These are phyloP conservation scores for Molorchus minor DNA, from an alignment of 2,888 invertebrate species.

Conservation along the genomic window DNA sequence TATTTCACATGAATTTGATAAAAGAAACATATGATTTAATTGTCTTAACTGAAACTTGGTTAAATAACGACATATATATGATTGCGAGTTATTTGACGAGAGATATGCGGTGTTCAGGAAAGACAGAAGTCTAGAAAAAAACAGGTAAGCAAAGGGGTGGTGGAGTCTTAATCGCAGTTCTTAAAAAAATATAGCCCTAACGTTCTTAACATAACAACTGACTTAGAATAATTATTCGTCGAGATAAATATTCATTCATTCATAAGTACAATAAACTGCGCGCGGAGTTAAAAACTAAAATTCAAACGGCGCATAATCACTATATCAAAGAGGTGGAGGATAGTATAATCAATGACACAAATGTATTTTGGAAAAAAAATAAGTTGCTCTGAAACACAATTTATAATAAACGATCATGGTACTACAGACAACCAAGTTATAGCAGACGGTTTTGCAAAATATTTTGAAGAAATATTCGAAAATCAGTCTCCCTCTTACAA, in stretches of 20 bases:
- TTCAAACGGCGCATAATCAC: not conserved
- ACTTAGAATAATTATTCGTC: not conserved
- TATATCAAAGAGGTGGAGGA: conserved; percentile 10
- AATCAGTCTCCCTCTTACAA: not conserved
- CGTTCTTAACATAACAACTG: too few relatives aligned
- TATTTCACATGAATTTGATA: not conserved
- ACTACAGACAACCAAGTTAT: not conserved
- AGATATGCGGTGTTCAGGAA: conserved; percentile 1
- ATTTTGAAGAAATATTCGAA: not conserved
- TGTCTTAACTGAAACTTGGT: too few relatives aligned
- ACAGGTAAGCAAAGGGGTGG: not conserved
- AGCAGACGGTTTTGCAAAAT: conserved; percentile 5
- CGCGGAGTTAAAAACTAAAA: not conserved
- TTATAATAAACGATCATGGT: not conserved
- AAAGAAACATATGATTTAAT: not conserved
- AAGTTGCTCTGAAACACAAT: not conserved
- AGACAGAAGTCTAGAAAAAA: not conserved
- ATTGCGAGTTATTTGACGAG: too few relatives aligned
- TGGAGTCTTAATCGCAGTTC: too few relatives aligned
- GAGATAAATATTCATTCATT: not conserved
- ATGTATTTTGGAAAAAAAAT: conserved; percentile 1
- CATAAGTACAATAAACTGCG: not conserved
- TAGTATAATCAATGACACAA: conserved; percentile 2
- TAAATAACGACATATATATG: too few relatives aligned
- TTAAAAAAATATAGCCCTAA: too few relatives aligned